Evolutionary conservation across 2,888 invertebrate genomes (phyloP).

Genomic region (Campoletis raptor): DNA sequence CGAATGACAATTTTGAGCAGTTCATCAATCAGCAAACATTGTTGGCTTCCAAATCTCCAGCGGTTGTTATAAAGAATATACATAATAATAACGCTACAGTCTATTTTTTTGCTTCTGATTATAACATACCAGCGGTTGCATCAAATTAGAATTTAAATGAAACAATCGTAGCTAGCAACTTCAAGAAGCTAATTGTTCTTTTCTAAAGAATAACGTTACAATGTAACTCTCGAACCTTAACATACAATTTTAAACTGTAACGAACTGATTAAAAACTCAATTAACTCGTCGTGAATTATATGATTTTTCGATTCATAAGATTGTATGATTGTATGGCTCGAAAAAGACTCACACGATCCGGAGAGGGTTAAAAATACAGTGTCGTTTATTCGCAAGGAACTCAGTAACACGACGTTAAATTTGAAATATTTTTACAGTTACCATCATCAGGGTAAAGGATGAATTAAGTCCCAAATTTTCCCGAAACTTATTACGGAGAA

Average conservation of each 20-base stretch:
- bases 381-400: background rate
- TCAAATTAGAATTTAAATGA: background rate
- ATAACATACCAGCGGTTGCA: background rate
- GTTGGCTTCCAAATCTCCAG: background rate
- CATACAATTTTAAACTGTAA: background rate
- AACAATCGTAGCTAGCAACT: background rate
- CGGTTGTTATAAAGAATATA: background rate
- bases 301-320: no score
- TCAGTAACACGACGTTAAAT: background rate
- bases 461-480: background rate
- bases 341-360: no score
- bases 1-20: background rate
- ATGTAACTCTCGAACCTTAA: background rate
- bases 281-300: no score
- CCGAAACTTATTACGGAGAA: background rate
- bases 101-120: background rate
- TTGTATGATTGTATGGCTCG: no score
- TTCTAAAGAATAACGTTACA: background rate
- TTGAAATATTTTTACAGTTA: background rate
- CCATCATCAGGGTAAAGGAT: background rate
- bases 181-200: background rate
- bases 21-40: constrained; percentile 12
- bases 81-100: background rate
- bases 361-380: background rate
- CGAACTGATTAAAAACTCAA: background rate